Conservation (phyloP, 2,888 invertebrate genomes). For the Catotricha subobsoleta region DNA sequence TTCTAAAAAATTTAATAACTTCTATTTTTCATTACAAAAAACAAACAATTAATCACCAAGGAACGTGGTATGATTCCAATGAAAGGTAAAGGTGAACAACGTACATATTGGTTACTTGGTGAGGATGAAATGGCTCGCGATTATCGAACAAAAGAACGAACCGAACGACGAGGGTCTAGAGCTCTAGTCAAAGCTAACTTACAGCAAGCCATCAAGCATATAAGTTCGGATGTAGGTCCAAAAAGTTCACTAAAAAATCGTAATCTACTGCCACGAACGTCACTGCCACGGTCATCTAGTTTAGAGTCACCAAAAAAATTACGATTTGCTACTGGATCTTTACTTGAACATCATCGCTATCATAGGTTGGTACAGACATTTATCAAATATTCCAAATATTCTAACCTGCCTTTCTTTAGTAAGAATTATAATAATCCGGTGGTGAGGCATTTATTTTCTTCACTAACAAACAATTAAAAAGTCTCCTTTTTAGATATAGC, state of each 20-base stretch:
- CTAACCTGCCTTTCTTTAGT: background rate
- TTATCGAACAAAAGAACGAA: slow-evolving; percentile 35
- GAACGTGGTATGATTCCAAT: slow-evolving; percentile 62
- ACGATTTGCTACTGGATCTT: slow-evolving; percentile 55
- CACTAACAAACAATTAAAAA: background rate
- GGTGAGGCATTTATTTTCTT: no score
- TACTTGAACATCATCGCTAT: slow-evolving; percentile 33
- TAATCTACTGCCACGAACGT: slow-evolving; percentile 35
- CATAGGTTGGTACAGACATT: slow-evolving; percentile 19
- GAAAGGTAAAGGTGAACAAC: slow-evolving; percentile 70
- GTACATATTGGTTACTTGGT: slow-evolving; percentile 68
- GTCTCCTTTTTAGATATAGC: slow-evolving; percentile 15
- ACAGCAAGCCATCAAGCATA: slow-evolving; percentile 22
- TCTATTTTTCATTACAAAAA: no score
- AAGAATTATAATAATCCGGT: background rate
- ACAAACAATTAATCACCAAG: slow-evolving; percentile 16
- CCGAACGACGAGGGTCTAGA: slow-evolving; percentile 30
- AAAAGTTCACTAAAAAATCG: slow-evolving; percentile 54
- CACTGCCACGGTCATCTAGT: slow-evolving; percentile 50
- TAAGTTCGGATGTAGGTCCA: slow-evolving; percentile 25
- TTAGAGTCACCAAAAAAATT: slow-evolving; percentile 69
- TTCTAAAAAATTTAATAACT: no score
- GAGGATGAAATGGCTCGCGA: slow-evolving; percentile 46
- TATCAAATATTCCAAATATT: background rate
- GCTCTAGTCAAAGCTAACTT: slow-evolving; percentile 27